A percentile compares a stretch with the other conserved stretches of the same genome.
Conservation (phyloP, 2,113 vertebrate genomes). For the Phylloscopus trochiloides region DNA sequence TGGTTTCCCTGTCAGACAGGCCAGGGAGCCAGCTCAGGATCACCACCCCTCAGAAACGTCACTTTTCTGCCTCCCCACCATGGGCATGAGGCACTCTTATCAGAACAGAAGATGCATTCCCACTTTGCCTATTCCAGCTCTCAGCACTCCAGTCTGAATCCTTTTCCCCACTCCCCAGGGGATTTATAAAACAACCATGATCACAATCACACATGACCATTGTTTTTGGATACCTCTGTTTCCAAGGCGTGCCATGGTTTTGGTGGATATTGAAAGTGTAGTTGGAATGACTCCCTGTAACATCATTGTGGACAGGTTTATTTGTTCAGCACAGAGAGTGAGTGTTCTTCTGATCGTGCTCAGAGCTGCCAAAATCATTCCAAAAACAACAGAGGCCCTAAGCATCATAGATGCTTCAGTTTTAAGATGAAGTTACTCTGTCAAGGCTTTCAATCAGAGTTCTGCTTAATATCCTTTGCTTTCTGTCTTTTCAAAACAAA, state of each 20-base stretch:
- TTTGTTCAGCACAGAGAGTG: neutral
- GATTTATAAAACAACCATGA: neutral
- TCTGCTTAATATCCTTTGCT: neutral
- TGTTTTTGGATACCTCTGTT: neutral
- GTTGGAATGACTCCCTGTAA: neutral
- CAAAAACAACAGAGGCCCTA: neutral
- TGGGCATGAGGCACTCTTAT: neutral
- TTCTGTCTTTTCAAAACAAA: neutral
- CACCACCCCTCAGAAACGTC: neutral
- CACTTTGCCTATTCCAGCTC: neutral
- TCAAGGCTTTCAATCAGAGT: neutral
- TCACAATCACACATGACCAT: neutral
- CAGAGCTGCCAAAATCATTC: neutral
- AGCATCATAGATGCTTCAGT: neutral
- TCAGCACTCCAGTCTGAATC: neutral
- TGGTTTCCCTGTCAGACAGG: neutral
- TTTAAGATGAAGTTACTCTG: neutral
- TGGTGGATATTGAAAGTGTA: neutral
- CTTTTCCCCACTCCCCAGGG: neutral
- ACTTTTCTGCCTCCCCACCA: neutral
- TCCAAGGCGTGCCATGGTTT: neutral
- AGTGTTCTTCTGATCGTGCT: neutral
- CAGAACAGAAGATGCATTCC: neutral
- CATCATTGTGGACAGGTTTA: neutral
- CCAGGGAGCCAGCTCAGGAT: neutral